phyloP scores from a whole-genome alignment of 2,888 invertebrate species.

The Mesoligia furuncula region DNA sequence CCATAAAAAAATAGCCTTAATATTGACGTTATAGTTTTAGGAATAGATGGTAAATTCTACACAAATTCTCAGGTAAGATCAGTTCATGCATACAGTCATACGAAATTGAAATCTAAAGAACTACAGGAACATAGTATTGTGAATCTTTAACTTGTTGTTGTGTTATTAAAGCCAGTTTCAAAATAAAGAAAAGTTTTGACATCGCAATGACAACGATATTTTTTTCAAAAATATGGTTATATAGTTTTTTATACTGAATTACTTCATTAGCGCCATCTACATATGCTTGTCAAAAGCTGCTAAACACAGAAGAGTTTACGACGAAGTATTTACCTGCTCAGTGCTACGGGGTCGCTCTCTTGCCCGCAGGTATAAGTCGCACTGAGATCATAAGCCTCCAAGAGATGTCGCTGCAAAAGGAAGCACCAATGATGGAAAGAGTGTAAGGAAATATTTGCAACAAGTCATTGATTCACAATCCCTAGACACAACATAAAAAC shows the following conservation, averaged over 20 bases:
- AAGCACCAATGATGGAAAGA: background rate
- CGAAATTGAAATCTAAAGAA: slow-evolving; percentile 67
- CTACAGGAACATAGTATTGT: slow-evolving; percentile 67
- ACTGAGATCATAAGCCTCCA: background rate
- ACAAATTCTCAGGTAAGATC: slow-evolving; percentile 44
- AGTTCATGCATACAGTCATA: slow-evolving; percentile 68
- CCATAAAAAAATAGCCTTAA: slow-evolving; percentile 16
- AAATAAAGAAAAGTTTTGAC: background rate
- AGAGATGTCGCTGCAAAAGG: slow-evolving; percentile 44
- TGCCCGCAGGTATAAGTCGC: too few relatives aligned
- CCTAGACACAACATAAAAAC: slow-evolving; percentile 71
- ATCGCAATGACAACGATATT: background rate
- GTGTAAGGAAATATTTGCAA: background rate
- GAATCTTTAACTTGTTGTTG: slow-evolving; percentile 60
- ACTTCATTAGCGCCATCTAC: slow-evolving; percentile 39
- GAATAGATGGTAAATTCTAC: slow-evolving; percentile 38
- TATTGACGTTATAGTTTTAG: slow-evolving; percentile 40
- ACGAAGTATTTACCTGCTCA: too few relatives aligned
- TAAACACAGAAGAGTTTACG: background rate
- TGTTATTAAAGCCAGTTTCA: background rate
- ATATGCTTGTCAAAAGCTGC: background rate
- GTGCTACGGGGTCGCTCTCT: background rate
- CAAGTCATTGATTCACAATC: slow-evolving; percentile 70
- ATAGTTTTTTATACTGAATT: background rate
- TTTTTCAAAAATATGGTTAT: background rate